Conservation (phyloP, 2,797 vertebrate genomes). For the Parotocinclus haroldoi region DNA sequence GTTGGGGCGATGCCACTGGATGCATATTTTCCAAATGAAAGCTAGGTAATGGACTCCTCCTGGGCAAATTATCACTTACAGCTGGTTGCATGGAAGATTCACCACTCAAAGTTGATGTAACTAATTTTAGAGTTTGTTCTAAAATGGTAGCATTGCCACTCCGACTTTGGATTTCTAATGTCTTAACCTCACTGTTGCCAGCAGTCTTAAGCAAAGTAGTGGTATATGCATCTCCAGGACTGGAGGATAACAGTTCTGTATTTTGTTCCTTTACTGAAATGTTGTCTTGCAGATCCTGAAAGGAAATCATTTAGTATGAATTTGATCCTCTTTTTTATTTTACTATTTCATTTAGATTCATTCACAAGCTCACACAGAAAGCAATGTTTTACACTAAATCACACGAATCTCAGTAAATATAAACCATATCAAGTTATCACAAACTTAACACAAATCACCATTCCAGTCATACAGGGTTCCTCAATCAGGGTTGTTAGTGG, state of each 20-base stretch:
- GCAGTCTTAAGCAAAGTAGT: slow-evolving; percentile 17
- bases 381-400: slow-evolving; percentile 22
- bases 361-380: background rate
- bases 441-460: slow-evolving; percentile 19
- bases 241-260: slow-evolving; percentile 31
- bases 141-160: slow-evolving; percentile 19
- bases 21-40: slow-evolving; percentile 6
- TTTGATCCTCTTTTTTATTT: background rate
- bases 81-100: slow-evolving; percentile 3
- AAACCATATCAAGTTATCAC: slow-evolving; percentile 17
- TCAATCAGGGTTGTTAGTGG: slow-evolving; percentile 43
- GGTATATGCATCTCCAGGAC: background rate
- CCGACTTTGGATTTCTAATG: slow-evolving; percentile 16
- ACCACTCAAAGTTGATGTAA: background rate
- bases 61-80: background rate
- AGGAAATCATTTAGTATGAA: slow-evolving; percentile 37
- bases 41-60: slow-evolving; percentile 15
- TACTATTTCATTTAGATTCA: background rate
- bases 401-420: slow-evolving; percentile 25
- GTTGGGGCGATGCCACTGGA: slow-evolving; percentile 12
- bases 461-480: slow-evolving; percentile 19
- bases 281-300: slow-evolving; percentile 59
- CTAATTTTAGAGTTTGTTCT: slow-evolving; percentile 20
- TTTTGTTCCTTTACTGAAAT: slow-evolving; percentile 41
- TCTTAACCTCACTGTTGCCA: slow-evolving; percentile 9